Evolutionary conservation across 1,140 invertebrate genomes (phyloP), one percentile per base, ranked within the genome.

Genomic region (Forficula auricularia): DNA sequence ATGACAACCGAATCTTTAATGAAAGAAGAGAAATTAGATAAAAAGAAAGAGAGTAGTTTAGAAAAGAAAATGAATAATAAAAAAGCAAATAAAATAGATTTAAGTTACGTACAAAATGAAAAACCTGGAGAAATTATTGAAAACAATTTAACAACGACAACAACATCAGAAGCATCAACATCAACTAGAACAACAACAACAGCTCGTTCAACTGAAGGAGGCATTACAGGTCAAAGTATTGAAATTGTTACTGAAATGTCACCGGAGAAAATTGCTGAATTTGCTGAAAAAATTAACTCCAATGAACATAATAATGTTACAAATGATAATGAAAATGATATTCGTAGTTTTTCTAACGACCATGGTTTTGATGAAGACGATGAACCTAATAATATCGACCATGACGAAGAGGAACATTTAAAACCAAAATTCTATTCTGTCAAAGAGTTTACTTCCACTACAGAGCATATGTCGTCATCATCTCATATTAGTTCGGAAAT

Each of bases 81-180:
- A 27, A 4, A 4, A 6, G 4, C 10, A 27, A 27, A 27, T 6
- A 4, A 4, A 6, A 4, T 27, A 27, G 22, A 27, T 6, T 6
- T 27, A 10, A 10, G 10, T 27, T 6, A 6, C 10, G 4, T 10
- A 6, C 22, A 40, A 13, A 40, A 41, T 35, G 40, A 14, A 49
- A 50, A 40, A 39, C 43, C 44, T 46, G 45, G 12, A 45, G 33
- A 39, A 40, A 48, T 13, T 39, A 32, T 32, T 8, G 18, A 44
- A 44, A 40, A 10, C 22, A 27, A 10, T 27, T 27, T 10, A 4
- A 4, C 4, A 27, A 10, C 4, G 10, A 27, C 22, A 10, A 27
- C 22, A 6, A 6, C 22, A 27, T 6, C 27, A 39, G 45, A 36
- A 42, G 33, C 35, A 9, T 19, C n/a, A 18, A 19, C 9, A 2